Conservation (phyloP, 2,113 vertebrate genomes). For the Pomatorhinus ruficollis region DNA sequence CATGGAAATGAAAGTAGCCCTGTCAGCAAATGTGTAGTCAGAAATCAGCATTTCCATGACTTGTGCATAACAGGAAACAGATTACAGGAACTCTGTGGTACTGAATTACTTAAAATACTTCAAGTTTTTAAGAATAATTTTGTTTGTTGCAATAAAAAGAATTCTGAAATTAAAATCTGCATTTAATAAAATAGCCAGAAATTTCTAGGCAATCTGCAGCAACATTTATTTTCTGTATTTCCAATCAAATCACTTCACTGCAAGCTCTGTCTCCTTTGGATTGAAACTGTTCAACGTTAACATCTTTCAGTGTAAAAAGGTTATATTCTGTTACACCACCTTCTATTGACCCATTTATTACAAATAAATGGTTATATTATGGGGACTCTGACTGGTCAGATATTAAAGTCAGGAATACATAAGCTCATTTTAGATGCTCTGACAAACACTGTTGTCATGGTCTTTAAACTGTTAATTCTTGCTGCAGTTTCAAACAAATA, state of each 20-base stretch:
- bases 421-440: not conserved
- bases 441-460: not conserved
- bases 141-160: not conserved
- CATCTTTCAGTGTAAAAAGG: not conserved
- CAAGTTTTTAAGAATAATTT: not conserved
- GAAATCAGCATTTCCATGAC: slow-evolving; percentile 54
- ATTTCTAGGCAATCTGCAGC: not conserved
- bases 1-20: slow-evolving; percentile 62
- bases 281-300: not conserved
- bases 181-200: not conserved
- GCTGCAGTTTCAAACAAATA: not conserved
- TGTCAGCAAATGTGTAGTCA: slow-evolving; percentile 48
- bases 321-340: not conserved
- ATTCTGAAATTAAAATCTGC: not conserved
- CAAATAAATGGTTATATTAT: not conserved
- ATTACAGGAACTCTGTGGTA: slow-evolving; percentile 59
- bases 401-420: not conserved
- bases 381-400: not conserved
- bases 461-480: not conserved
- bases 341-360: not conserved
- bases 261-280: not conserved
- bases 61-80: slow-evolving; percentile 71
- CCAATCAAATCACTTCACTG: not conserved
- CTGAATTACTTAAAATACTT: not conserved
- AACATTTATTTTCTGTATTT: not conserved